These are phyloP conservation scores for Coryphaenoides rupestris DNA, from an alignment of 2,113 vertebrate genomes.

Conservation along the genomic window DNA sequence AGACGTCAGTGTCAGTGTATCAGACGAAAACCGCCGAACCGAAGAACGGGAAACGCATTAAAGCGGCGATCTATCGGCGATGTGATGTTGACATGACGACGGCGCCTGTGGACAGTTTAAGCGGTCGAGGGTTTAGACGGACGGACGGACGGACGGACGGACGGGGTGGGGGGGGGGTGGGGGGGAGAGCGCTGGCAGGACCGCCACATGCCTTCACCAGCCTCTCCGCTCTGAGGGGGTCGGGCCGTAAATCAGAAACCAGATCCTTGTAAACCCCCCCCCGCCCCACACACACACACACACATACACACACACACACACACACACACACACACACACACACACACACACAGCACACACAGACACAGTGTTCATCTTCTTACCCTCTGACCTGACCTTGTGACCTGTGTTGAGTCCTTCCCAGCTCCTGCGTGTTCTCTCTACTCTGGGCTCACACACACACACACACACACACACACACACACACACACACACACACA, in stretches of 20 bases:
- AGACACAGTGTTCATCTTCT: slow-evolving; percentile 14
- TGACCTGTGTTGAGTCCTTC: background rate
- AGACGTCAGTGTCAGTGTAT: too few relatives aligned
- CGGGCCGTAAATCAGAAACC: slow-evolving; percentile 37
- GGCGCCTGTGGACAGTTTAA: background rate
- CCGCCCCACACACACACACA: background rate
- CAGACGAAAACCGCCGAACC: too few relatives aligned
- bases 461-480: slow-evolving; percentile 3
- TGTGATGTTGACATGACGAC: background rate
- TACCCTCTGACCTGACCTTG: background rate
- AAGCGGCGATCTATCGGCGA: too few relatives aligned
- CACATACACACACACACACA: slow-evolving; percentile 1
- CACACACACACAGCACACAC: slow-evolving; percentile 1
- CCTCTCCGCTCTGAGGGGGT: slow-evolving; percentile 13
- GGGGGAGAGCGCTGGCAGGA: slow-evolving; percentile 22
- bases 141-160: too few relatives aligned
- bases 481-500: slow-evolving; percentile 1
- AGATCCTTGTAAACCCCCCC: slow-evolving; percentile 13
- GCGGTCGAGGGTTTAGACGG: background rate
- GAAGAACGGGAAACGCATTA: too few relatives aligned
- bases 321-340: slow-evolving; percentile 1
- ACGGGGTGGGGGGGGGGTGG: slow-evolving; percentile 4
- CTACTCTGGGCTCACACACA: slow-evolving; percentile 1
- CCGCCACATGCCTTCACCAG: slow-evolving; percentile 8
- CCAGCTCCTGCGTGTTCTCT: background rate